Base-by-base conservation (phyloP, 2,113 vertebrate genomes). In the Marmota monax region DNA sequence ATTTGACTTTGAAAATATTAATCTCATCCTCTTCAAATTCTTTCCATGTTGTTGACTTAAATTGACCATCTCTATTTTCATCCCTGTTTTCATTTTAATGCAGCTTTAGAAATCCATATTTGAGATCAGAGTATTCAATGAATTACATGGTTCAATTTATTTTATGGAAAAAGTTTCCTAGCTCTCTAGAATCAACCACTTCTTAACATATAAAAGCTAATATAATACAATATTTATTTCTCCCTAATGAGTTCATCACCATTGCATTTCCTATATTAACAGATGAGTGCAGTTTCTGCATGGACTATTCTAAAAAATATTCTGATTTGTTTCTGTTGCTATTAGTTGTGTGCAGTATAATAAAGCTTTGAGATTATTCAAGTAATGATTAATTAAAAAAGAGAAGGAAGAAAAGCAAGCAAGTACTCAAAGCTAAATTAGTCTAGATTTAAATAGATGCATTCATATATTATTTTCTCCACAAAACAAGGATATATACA, bases 331-430 rank as follows among this genome's bases (percentile, higher is more conserved):
- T 91, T 34, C 42, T 42, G 9, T n/a, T 61, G 51, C 39, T 79
- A 37, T 48, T 65, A 63, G 27, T 90, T 12, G 6, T 34, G 7
- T 37, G 17, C 4, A 39, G n/a, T 34, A 10, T 0, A 37, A 67
- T 29, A 72, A 90, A 65, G 12, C 7, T 39, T 87, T 84, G 18
- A 18, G 4, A 17, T 77, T 83, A 56, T 90, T 83, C 96, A 72
- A 48, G 13, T 22, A 76, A 86, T 51, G 74, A 32, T 45, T 53
- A 90, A n/a, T 29, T 84, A 39, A 9, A 16, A 37, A 88, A 45
- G 73, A 94, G 67, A 94, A 67, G 91, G 32, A 91, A 56, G 34
- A 32, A 73, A 53, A 79, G 53, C 63, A 95, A 72, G 48, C 9
- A 61, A 61, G 20, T 61, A 25, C 58, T 61, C 58, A 61, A 22